Percentiles rank a stretch among this genome's conserved stretches.
These are phyloP conservation scores for Sander lucioperca DNA, from an alignment of 2,113 vertebrate genomes.

Conservation along the genomic window DNA sequence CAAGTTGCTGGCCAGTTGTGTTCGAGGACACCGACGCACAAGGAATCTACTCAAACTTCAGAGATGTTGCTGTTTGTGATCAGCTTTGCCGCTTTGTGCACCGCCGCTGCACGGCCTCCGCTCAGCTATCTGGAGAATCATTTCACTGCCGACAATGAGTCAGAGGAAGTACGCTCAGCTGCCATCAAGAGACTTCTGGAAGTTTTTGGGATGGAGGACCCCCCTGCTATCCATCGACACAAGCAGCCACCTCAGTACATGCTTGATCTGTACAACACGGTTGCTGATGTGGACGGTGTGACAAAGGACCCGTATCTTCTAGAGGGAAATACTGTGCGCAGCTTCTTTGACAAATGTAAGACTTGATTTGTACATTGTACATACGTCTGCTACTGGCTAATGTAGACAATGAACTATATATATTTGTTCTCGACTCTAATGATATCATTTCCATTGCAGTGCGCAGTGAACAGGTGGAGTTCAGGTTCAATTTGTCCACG, in stretches of 20 bases:
- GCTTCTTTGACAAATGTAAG: conserved; percentile 93
- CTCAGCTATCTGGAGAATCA: conserved; percentile 57
- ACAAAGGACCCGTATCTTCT: conserved; percentile 89
- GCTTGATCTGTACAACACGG: conserved; percentile 91
- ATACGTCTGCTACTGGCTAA: neutral
- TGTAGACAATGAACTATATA: neutral
- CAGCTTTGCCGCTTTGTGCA: conserved; percentile 49
- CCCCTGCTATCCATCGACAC: conserved; percentile 79
- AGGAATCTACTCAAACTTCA: neutral
- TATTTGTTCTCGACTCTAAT: conserved; percentile 26
- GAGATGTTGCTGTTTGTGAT: conserved; percentile 70
- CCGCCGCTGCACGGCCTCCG: conserved; percentile 65
- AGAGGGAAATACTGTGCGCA: conserved; percentile 92
- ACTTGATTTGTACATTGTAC: neutral
- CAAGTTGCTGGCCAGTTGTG: conserved; percentile 33
- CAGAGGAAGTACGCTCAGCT: conserved; percentile 77
- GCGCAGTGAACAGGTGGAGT: conserved; percentile 85
- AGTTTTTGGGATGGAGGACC: conserved; percentile 92
- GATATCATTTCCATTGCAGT: conserved; percentile 66
- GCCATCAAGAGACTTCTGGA: conserved; percentile 90
- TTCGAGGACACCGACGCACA: conserved; percentile 22
- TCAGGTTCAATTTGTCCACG: conserved; percentile 88
- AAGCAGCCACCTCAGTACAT: conserved; percentile 93
- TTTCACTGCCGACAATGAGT: conserved; percentile 47
- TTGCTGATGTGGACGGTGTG: conserved; percentile 90